Evolutionary conservation across 2,113 vertebrate genomes (phyloP), one percentile per base, ranked within the genome.

Genomic region (Hirundichthys speculiger): DNA sequence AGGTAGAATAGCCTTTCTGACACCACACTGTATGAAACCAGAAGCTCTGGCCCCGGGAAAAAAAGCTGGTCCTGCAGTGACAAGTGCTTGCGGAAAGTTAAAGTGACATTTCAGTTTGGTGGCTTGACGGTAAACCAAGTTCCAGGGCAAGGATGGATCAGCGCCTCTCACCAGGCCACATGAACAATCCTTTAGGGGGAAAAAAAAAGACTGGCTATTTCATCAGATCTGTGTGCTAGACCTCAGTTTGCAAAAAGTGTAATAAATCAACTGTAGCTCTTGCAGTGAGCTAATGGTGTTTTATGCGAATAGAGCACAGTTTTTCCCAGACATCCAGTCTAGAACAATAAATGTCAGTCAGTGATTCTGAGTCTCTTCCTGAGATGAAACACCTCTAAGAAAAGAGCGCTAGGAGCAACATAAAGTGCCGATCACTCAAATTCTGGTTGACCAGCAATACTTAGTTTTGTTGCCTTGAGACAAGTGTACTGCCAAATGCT

Each of bases 91-190:
- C 34, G 34, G 52, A 76, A 82, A 90, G 68, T 72, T 73, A 69
- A 85, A 86, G 79, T 92, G 89, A 89, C 87, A 86, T 90, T 91
- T 90, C 64, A 76, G 80, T 82, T 81, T 74, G 57, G 76, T 40
- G 54, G 54, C 83, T 86, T 88, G 86, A 86, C 46, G 46, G 39
- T 76, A 70, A 84, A 75, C 66, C 64, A 64, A 80, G 73, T 60
- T 64, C 48, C 68, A 27, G 54, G 58, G 77, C 54, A 18, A 82
- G 71, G 78, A 85, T 76, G 79, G 77, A 87, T 88, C 75, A 59
- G 64, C 62, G 75, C 72, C 52, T 86, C 79, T 62, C 73, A 77
- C 61, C 45, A 53, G 63, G 69, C 63, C 60, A 65, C 60, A 66
- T 60, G 50, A 70, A 81, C 66, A 55, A 62, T 80, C 61, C 64